Conservation (phyloP, 2,797 vertebrate species). For the Champsocephalus esox region DNA sequence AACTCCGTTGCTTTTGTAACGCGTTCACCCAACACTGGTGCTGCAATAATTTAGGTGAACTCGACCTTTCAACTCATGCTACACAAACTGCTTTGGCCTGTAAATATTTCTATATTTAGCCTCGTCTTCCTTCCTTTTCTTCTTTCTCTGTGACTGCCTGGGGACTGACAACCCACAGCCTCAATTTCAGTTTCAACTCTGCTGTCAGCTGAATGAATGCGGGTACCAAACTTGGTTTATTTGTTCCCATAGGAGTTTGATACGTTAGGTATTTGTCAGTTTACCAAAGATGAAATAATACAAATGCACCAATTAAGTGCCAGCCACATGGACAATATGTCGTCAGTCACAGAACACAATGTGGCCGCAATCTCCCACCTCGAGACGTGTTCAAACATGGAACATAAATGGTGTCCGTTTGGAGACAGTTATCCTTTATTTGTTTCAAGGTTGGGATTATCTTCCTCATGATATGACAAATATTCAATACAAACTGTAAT, state of each 20-base stretch:
- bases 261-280: not conserved
- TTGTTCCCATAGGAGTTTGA: not conserved
- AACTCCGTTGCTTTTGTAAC: too few species aligned
- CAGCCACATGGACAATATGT: not conserved
- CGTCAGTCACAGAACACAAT: not conserved
- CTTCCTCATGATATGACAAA: not conserved
- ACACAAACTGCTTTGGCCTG: not conserved
- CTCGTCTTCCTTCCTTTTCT: not conserved
- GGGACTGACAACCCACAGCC: conserved; percentile 5
- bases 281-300: not conserved
- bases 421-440: not conserved
- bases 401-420: not conserved
- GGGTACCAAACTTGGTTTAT: not conserved
- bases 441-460: not conserved
- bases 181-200: conserved; percentile 9
- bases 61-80: not conserved
- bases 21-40: too few species aligned
- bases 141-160: conserved; percentile 13
- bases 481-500: conserved; percentile 7
- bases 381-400: conserved; percentile 4
- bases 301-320: not conserved
- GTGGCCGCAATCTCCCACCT: not conserved
- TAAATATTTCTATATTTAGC: conserved; percentile 25
- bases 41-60: not conserved
- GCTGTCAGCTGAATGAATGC: conserved; percentile 11